Evolutionary conservation across 2,888 invertebrate genomes (phyloP).

Genomic region (Elaeidobius kamerunicus): DNA sequence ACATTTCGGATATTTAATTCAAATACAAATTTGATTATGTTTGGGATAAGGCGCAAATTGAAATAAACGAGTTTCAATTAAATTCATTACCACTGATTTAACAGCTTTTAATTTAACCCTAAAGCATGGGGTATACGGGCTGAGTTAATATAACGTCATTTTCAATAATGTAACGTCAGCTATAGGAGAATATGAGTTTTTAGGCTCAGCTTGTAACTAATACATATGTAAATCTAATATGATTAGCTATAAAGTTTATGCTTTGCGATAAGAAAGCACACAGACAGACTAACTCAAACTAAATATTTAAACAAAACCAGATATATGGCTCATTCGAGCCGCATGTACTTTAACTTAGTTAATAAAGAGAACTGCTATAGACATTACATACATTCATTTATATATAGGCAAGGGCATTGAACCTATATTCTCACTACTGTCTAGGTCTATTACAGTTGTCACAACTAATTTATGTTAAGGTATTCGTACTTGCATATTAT

Average conservation of each 20-base stretch:
- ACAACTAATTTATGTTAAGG: conserved; percentile 17
- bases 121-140: conserved; percentile 12
- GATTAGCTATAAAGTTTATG: no score
- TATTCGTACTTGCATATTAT: conserved; percentile 10
- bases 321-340: no score
- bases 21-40: conserved; percentile 12
- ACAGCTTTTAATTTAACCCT: conserved; percentile 10
- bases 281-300: no score
- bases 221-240: no score
- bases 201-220: no score
- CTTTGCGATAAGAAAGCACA: no score
- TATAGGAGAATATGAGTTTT: no score
- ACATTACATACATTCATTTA: not conserved
- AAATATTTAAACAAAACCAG: no score
- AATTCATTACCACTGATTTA: conserved; percentile 20
- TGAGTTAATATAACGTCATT: no score
- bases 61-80: conserved; percentile 24
- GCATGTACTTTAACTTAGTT: no score
- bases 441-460: conserved; percentile 18
- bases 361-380: not conserved
- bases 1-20: conserved; percentile 13
- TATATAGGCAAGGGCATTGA: not conserved
- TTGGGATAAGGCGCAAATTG: conserved; percentile 10
- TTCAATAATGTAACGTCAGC: no score
- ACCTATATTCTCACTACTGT: conserved; percentile 3